Conservation (phyloP, 37 sponge, comb jelly and placozoan species). For the Oscarella lobularis region DNA sequence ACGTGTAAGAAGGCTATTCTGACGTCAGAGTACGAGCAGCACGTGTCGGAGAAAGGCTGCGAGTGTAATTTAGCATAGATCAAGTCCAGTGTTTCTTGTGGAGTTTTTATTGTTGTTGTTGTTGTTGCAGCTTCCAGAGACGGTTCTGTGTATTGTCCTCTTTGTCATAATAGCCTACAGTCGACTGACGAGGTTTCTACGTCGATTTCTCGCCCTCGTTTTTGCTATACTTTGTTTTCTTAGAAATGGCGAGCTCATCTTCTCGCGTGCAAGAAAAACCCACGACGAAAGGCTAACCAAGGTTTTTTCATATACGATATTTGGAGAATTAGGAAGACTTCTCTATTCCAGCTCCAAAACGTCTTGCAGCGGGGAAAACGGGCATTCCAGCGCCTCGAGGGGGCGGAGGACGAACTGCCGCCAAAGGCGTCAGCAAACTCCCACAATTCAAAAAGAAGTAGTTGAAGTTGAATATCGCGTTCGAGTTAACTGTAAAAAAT, state of each 20-base stretch:
- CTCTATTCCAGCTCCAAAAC: too few relatives aligned
- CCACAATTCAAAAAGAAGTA: too few relatives aligned
- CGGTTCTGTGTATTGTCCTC: conserved; percentile 13
- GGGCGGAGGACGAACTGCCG: too few relatives aligned
- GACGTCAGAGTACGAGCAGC: conserved; percentile 4
- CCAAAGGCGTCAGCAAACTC: too few relatives aligned
- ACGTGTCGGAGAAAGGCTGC: conserved; percentile 11
- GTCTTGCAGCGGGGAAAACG: too few relatives aligned
- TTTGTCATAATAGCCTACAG: conserved; percentile 18
- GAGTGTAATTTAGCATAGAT: background rate
- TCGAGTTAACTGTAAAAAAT: too few relatives aligned
- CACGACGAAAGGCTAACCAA: background rate
- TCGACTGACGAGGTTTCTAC: conserved; percentile 20
- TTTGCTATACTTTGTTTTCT: background rate
- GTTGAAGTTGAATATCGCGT: too few relatives aligned
- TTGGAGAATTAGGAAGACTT: too few relatives aligned
- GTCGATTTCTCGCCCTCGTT: background rate
- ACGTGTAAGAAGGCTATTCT: conserved; percentile 34
- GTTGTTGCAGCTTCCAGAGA: background rate
- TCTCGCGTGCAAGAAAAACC: background rate
- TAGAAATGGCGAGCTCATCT: background rate
- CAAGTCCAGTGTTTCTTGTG: background rate
- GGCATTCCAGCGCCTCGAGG: too few relatives aligned
- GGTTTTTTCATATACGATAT: too few relatives aligned
- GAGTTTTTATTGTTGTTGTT: background rate